Base-by-base conservation (phyloP, 2,888 invertebrate genomes). In the Diadromus collaris region DNA sequence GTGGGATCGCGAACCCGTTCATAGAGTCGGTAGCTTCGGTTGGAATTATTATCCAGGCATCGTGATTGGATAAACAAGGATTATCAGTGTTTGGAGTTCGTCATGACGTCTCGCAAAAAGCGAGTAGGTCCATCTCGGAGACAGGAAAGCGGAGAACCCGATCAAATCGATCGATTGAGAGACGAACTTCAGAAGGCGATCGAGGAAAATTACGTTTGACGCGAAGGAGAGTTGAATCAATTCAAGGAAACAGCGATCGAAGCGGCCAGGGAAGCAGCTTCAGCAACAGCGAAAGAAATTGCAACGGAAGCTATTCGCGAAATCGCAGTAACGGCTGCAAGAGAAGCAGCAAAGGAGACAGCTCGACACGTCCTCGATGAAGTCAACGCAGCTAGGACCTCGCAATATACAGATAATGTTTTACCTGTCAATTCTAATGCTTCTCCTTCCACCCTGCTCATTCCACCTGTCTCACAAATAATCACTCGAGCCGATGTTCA, bases 321-420 rank as follows among this genome's bases (percentile, higher is more conserved):
- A 38, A 38, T 38, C 38, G 54, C 54, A 21, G 21, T 24, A 4
- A 54, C 24, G 5, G 54, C 54, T 7, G 19, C 54, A 54, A 24
- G 21, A 54, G 21, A 54, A 10, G 24, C 54, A 6, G 24, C 21
- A 21, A 21, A 24, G 24, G 54, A 54, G 6, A 21, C 54, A 3
- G 10, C 6, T 54, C 19, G 24, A 19, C 10, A 6, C 24, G 10
- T 19, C 19, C 21, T 19, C 19, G 21, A 3, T 3, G 24, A 54
- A 10, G 2, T 19, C 16, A 54, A 16, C 21, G 7, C 19, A 54
- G 19, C 54, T 2, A 24, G 54, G 10, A 54, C 54, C 19, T 9
- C 38, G 38, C 24, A 54, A 54, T 21, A 54, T 21, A 6, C 54
- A 54, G 54, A 54, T 54, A 54, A n/a, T n/a, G n/a, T n/a, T n/a